Base-by-base conservation (phyloP, 2,888 invertebrate genomes). In the Pyralis farinalis region DNA sequence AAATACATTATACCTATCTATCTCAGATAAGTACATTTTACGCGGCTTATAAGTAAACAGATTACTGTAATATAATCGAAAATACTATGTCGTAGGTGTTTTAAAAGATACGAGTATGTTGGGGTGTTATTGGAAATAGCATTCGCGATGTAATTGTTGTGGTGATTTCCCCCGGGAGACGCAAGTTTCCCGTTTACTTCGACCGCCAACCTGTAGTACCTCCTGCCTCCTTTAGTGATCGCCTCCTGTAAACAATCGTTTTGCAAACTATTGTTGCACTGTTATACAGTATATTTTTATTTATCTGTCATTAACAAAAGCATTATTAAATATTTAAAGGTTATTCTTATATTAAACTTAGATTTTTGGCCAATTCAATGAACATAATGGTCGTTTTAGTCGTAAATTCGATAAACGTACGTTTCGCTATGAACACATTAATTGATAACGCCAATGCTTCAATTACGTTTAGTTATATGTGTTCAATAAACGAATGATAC, bases 121-220 rank as follows among this genome's bases (percentile, higher is more conserved):
- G 62, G 32, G 63, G 65, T 76, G 73, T 71, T 83, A 82, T 83
- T 81, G 78, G 77, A 71, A 75, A 71, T 69, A 73, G 76, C 76
- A 72, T 81, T 82, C 70, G 74, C 70, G 75, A 76, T 82, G 84
- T 86, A 84, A 87, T 87, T 87, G 87, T 83, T 74, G 76, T 67
- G 73, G 57, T 86, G 85, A 87, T 87, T 87, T 87, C 87, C 87
- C 87, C 46, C 30, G 84, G 68, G 87, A 65, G 47, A 49, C 53
- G 58, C 65, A 64, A 71, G 72, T 73, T 75, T 70, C 57, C 55
- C 51, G 49, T 53, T 54, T 61, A 44, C 44, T 53, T 55, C 57
- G 56, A 57, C 56, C 62, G 58, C 53, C 55, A 66, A 73, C 75
- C 68, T 69, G 63, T 58, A 16, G 16, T 16, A 65, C 58, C 66